Percentiles rank a stretch among this genome's conserved stretches.
phyloP scores from a whole-genome alignment of 2,113 vertebrate genomes.

The Galeopterus variegatus region DNA sequence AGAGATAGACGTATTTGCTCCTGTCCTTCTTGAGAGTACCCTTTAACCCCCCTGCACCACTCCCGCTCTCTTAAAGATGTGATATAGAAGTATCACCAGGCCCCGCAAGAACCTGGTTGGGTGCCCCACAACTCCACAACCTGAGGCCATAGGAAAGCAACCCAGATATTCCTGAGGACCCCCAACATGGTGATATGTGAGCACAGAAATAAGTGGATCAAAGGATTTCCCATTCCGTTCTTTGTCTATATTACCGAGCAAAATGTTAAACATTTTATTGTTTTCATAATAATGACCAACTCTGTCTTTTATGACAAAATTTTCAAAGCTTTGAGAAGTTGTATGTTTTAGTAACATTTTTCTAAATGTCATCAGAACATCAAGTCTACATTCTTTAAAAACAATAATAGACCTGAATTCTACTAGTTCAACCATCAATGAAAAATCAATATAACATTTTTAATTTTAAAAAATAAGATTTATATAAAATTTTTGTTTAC shows the following conservation, averaged over 20 bases:
- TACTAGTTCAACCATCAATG: not conserved
- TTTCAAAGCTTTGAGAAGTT: not conserved
- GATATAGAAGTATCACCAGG: not conserved
- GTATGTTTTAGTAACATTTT: not conserved
- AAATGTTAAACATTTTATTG: not conserved
- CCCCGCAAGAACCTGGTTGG: rapidly evolving
- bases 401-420: not conserved
- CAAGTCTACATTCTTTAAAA: not conserved
- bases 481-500: not conserved
- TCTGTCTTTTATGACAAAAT: not conserved
- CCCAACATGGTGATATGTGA: too few relatives aligned
- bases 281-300: not conserved
- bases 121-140: not conserved
- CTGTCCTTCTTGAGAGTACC: too few relatives aligned
- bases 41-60: not conserved
- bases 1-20: rapidly evolving
- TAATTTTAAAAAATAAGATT: not conserved
- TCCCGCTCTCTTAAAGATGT: not conserved
- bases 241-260: not conserved
- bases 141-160: not conserved
- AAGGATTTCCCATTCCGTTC: not conserved
- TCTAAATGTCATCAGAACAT: not conserved
- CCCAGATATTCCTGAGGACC: not conserved
- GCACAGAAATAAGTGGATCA: not conserved
- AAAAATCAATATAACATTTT: not conserved